Evolutionary conservation across 2,888 invertebrate species (phyloP).

Genomic region (Cephonodes hylas): DNA sequence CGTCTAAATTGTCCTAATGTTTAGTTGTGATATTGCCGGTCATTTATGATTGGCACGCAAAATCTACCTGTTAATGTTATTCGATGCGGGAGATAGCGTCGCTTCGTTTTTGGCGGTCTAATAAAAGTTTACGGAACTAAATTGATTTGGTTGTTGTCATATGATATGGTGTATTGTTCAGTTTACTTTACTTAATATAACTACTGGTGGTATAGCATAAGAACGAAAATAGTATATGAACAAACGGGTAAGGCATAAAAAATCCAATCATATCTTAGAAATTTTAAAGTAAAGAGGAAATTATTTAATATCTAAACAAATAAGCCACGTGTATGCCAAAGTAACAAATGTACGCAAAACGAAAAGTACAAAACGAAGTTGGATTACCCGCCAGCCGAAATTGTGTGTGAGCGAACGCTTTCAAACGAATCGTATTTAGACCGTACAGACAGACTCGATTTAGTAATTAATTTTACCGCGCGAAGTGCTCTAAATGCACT

Average conservation of each 20-base stretch:
- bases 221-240: no score
- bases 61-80: slow-evolving; percentile 14
- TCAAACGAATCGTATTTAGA: slow-evolving; percentile 60
- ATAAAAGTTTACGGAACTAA: no score
- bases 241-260: no score
- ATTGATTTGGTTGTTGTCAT: no score
- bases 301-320: not conserved
- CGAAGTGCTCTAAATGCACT: slow-evolving; percentile 77
- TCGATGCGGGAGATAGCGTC: no score
- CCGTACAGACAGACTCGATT: slow-evolving; percentile 67
- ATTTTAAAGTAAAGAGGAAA: not conserved
- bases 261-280: no score
- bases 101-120: no score
- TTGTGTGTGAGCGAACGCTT: slow-evolving; percentile 49
- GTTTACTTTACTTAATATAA: no score
- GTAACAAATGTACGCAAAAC: slow-evolving; percentile 2
- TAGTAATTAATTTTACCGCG: slow-evolving; percentile 79
- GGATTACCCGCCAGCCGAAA: slow-evolving; percentile 43
- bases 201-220: no score
- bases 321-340: not conserved
- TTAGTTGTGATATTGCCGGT: slow-evolving; percentile 55
- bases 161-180: no score
- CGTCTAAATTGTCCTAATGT: slow-evolving; percentile 77
- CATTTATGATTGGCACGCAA: slow-evolving; percentile 53
- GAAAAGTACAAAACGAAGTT: slow-evolving; percentile 12